Percentiles rank a stretch among this genome's conserved stretches.
These are phyloP conservation scores for Kryphioiulus occultus DNA, from an alignment of 2,888 invertebrate genomes.

Conservation along the genomic window DNA sequence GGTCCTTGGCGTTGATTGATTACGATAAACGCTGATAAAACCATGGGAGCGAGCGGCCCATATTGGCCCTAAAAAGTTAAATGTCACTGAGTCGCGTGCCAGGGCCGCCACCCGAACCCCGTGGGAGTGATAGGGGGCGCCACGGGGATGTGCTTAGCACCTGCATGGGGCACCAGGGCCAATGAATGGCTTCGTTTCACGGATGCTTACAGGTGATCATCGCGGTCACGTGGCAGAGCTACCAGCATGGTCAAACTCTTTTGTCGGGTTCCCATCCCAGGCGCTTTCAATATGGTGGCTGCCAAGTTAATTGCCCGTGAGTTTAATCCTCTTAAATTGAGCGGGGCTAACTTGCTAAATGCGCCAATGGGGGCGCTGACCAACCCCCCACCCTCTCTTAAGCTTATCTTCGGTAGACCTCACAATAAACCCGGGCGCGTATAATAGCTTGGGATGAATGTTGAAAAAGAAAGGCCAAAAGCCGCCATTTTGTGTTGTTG, in stretches of 20 bases:
- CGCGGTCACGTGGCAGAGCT: background rate
- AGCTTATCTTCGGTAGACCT: background rate
- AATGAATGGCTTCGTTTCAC: conserved; percentile 4
- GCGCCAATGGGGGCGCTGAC: background rate
- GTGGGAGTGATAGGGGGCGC: conserved; percentile 29
- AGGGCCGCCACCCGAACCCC: background rate
- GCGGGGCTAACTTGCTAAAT: background rate
- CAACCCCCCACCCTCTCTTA: background rate
- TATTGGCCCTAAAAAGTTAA: background rate
- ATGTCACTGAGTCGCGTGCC: background rate
- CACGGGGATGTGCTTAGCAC: background rate
- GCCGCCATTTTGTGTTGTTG: background rate
- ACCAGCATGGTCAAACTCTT: conserved; percentile 16
- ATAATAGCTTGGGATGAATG: background rate
- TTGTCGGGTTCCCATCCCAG: background rate
- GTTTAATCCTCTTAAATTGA: conserved; percentile 36
- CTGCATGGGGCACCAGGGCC: conserved; percentile 21
- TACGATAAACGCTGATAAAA: background rate
- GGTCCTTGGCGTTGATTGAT: background rate
- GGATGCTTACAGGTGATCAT: background rate
- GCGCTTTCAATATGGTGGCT: conserved; percentile 26
- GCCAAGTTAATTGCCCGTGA: conserved; percentile 21
- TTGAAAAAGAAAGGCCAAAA: background rate
- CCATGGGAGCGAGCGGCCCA: background rate
- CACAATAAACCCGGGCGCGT: conserved; percentile 18